Evolutionary conservation across 2,888 invertebrate species (phyloP), one percentile per base, ranked within the genome.

Genomic region (Apodemia zela): DNA sequence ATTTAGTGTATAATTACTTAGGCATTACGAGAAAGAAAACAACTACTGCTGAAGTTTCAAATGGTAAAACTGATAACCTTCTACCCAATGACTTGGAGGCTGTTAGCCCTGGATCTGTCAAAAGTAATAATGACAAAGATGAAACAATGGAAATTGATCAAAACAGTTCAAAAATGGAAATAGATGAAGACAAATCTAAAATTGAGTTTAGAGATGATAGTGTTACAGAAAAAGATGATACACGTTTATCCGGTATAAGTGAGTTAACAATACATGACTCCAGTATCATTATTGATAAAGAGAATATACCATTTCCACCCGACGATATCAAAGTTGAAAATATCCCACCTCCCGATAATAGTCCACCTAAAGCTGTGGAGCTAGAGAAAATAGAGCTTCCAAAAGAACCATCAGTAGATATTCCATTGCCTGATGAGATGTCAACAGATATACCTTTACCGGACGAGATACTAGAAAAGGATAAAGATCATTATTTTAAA

Each of bases 1-100:
- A 97, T 74, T 94, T 97, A 17, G 96, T 98, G 0, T 98, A 97
- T 78, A 96, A 96, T 80, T 96, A 95, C 81, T 87, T 98, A 58
- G 97, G 97, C 0, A 93, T 98, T 61, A 94, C 96, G 63, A 94
- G 94, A 71, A 96, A 96, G 51, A 93, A 93, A 68, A 80, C 80
- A 1, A 67, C 76, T 1, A 71, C 72, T n/a, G 71, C 85, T 25
- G 88, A 87, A 72, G 78, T 80, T 5, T 81, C 85, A 0, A 85
- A 84, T 65, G 84, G 76, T 1, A 87, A 82, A 71, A 63, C 72
- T 15, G 74, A 79, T 72, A 92, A 94, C 77, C 84, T 96, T 3
- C 79, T 96, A 25, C 96, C 96, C 0, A 95, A 93, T 61, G 97
- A 97, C 80, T 85, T 97, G 57, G 96, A 97, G 82, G 96, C 96